Conservation (phyloP, 2,113 vertebrate genomes). For the Eulemur rufifrons region DNA sequence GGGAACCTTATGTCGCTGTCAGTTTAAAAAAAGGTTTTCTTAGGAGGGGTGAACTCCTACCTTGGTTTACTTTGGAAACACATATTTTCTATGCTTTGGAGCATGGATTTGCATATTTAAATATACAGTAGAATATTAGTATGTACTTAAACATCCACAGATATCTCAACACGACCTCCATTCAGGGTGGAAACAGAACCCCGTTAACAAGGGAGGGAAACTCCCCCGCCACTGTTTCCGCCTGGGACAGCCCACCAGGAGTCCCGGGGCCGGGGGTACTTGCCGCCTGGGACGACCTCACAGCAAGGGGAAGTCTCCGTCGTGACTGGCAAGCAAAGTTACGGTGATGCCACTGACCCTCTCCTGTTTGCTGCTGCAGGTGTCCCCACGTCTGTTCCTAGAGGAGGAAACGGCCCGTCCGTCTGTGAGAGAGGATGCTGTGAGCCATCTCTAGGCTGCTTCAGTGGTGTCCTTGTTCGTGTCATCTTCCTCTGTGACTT, state of each 20-base stretch:
- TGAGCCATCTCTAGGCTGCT: accelerated
- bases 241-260: accelerated
- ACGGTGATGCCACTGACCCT: accelerated
- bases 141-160: not conserved
- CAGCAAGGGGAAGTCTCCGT: not conserved
- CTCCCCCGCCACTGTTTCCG: accelerated
- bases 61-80: not conserved
- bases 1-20: accelerated
- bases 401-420: accelerated
- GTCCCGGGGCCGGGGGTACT: accelerated
- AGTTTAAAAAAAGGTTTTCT: not conserved
- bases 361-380: accelerated
- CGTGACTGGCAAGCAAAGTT: not conserved
- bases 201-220: too few species aligned
- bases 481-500: not conserved
- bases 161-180: accelerated
- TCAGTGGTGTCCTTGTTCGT: accelerated
- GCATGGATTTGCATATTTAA: not conserved
- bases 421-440: accelerated
- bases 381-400: accelerated
- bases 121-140: too few species aligned
- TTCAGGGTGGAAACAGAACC: not conserved
- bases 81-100: not conserved
- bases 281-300: too few species aligned
- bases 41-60: not conserved